These are phyloP conservation scores for Agonopterix alstromeriana DNA, from an alignment of 2,888 invertebrate genomes.

Conservation along the genomic window DNA sequence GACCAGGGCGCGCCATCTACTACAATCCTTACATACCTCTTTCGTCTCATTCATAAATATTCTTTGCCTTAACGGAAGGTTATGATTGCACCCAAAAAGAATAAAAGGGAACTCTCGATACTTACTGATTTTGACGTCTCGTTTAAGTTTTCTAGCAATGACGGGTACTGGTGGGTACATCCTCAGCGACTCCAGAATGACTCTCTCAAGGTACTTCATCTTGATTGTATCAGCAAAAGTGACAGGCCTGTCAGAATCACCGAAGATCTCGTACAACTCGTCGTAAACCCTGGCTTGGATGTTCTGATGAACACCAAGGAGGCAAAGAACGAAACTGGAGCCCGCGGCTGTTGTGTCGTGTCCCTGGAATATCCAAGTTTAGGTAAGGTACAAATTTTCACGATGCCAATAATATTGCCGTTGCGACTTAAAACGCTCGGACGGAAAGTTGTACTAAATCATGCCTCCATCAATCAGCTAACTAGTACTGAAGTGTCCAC, in stretches of 20 bases:
- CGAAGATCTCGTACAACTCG: constrained; percentile 86
- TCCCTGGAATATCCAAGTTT: constrained; percentile 33
- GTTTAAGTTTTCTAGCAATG: constrained; percentile 83
- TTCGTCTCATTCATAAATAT: too few species aligned
- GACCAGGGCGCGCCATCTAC: too few species aligned
- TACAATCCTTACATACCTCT: too few species aligned
- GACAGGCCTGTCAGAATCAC: constrained; percentile 84
- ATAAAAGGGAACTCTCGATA: not conserved
- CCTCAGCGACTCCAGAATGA: constrained; percentile 85
- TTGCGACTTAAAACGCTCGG: too few species aligned
- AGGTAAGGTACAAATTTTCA: not conserved
- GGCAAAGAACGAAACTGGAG: constrained; percentile 89
- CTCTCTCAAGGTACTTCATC: constrained; percentile 89
- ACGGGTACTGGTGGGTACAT: constrained; percentile 89
- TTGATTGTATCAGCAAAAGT: constrained; percentile 87
- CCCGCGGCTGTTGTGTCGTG: constrained; percentile 81
- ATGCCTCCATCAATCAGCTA: too few species aligned
- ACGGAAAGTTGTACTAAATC: too few species aligned
- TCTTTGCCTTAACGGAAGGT: too few species aligned
- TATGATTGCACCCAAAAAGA: not conserved
- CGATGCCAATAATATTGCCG: too few species aligned
- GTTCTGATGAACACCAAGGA: constrained; percentile 87
- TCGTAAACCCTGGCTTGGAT: constrained; percentile 86
- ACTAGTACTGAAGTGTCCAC: not conserved
- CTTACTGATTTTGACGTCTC: constrained; percentile 81